phyloP scores from a whole-genome alignment of 2,113 vertebrate species.

The Thunnus maccoyii region DNA sequence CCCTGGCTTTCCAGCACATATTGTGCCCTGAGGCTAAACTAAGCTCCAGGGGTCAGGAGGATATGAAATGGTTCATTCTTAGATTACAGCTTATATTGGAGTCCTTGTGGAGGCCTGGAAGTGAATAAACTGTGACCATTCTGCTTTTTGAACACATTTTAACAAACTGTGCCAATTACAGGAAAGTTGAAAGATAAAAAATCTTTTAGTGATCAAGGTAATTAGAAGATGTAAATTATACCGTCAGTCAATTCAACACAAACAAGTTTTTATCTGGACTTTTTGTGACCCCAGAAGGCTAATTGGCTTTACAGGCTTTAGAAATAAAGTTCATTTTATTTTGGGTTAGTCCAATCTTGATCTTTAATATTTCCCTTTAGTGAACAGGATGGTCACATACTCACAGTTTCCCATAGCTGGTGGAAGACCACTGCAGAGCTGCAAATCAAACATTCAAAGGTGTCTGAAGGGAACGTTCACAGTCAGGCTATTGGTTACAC shows the following conservation, averaged over 20 bases:
- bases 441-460: constrained; percentile 21
- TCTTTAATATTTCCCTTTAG: constrained; percentile 11
- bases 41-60: constrained; percentile 47
- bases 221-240: not conserved
- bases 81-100: constrained; percentile 51
- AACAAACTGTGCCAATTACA: constrained; percentile 7
- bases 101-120: constrained; percentile 8
- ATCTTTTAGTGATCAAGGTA: not conserved
- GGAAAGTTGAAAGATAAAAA: constrained; percentile 7
- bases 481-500: constrained; percentile 1
- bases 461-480: constrained; percentile 3
- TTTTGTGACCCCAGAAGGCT: not conserved
- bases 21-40: constrained; percentile 55
- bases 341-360: not conserved
- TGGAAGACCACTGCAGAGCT: constrained; percentile 28
- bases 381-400: constrained; percentile 1
- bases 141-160: constrained; percentile 24
- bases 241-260: not conserved
- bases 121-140: constrained; percentile 20
- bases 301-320: constrained; percentile 14
- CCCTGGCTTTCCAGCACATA: constrained; percentile 45
- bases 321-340: constrained; percentile 24
- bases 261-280: constrained; percentile 13
- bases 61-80: constrained; percentile 61
- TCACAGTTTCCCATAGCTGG: constrained; percentile 35